A percentile compares a stretch with the other conserved stretches of the same genome.
phyloP scores from a whole-genome alignment of 53 echinoderm and acorn worm genomes.

The Holothuria scabra region DNA sequence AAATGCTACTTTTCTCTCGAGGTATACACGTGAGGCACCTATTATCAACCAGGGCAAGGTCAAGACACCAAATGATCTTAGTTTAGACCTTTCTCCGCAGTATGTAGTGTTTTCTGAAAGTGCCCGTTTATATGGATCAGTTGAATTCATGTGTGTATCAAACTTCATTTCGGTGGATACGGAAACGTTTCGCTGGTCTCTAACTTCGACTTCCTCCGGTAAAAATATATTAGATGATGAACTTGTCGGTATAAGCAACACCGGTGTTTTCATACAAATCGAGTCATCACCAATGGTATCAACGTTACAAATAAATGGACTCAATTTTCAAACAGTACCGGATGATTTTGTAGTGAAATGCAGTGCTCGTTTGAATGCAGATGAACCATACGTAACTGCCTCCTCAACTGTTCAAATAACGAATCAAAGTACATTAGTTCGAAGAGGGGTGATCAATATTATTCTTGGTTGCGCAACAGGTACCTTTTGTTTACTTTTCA shows the following conservation, averaged over 20 bases:
- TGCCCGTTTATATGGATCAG: neutral
- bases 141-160: neutral
- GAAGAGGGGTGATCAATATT: no score
- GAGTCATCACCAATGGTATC: neutral
- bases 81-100: neutral
- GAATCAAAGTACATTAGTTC: no score
- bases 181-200: conserved; percentile 15
- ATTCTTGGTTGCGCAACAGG: no score
- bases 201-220: neutral
- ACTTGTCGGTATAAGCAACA: neutral
- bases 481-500: no score
- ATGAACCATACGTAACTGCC: neutral
- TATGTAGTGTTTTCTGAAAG: neutral
- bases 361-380: neutral
- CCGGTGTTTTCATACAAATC: neutral
- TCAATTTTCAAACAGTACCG: conserved; percentile 13
- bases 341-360: conserved; percentile 13
- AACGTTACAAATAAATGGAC: neutral
- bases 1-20: no score
- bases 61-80: neutral
- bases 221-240: neutral
- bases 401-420: neutral
- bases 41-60: no score
- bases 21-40: no score
- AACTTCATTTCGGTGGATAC: neutral